Conservation (phyloP, 2,113 vertebrate species). For the Leucosticte australis region DNA sequence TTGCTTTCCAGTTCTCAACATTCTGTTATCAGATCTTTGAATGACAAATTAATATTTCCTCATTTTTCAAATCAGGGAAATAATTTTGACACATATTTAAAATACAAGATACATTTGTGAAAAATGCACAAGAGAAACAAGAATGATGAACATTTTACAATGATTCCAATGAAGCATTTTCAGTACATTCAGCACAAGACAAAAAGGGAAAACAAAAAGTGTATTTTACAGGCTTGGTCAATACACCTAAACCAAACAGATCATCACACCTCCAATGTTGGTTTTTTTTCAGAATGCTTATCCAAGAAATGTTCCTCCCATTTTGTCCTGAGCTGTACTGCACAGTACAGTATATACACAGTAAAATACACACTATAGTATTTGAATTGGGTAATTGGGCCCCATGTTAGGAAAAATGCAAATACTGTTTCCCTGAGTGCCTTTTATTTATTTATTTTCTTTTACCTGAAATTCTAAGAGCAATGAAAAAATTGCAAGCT, state of each 20-base stretch:
- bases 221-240: not conserved
- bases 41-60: not conserved
- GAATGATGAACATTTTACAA: not conserved
- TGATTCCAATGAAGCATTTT: not conserved
- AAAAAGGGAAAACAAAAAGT: not conserved
- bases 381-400: not conserved
- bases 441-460: not conserved
- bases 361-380: not conserved
- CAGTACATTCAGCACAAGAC: not conserved
- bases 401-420: not conserved
- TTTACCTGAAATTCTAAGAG: not conserved
- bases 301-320: not conserved
- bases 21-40: not conserved
- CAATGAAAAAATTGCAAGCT: not conserved
- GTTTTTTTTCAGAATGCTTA: not conserved
- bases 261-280: not conserved
- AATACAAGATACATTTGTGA: not conserved
- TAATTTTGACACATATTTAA: not conserved
- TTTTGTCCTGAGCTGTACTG: not conserved
- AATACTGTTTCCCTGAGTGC: not conserved
- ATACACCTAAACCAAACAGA: not conserved
- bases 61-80: not conserved
- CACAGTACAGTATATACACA: not conserved
- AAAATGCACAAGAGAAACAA: not conserved
- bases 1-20: not conserved